These are phyloP conservation scores for Oncorhynchus nerka DNA, from an alignment of 2,113 vertebrate species.

Conservation along the genomic window DNA sequence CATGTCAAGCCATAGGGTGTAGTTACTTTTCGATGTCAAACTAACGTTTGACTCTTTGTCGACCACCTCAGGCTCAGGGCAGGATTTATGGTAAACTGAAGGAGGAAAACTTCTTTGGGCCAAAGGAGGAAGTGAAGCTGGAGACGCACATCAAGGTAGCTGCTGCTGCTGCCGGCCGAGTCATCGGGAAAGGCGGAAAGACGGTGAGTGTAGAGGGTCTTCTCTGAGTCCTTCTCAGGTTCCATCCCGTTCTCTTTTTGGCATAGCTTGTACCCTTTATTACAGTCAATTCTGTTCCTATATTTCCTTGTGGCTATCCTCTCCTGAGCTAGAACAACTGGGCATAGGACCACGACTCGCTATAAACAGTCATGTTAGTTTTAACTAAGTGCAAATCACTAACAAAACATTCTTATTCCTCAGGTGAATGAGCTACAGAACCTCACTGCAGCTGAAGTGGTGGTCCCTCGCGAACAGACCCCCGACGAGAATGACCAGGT, in stretches of 20 bases:
- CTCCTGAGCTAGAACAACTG: no score
- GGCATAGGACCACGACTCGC: no score
- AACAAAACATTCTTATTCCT: no score
- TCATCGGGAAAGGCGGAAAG: conserved; percentile 94
- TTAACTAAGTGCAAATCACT: no score
- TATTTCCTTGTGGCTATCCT: neutral
- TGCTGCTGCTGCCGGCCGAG: conserved; percentile 85
- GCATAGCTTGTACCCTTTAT: neutral
- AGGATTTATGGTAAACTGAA: conserved; percentile 94
- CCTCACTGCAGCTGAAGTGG: conserved; percentile 92
- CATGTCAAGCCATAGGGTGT: neutral
- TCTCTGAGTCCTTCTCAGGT: no score
- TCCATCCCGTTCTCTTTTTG: no score
- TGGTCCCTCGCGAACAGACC: conserved; percentile 91
- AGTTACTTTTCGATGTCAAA: no score
- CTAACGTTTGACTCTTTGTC: neutral
- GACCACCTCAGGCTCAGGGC: conserved; percentile 81
- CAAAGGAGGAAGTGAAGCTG: conserved; percentile 93
- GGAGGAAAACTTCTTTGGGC: conserved; percentile 93
- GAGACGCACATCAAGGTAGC: conserved; percentile 93
- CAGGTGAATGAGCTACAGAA: conserved; percentile 96
- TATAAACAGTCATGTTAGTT: no score
- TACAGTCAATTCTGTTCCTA: no score
- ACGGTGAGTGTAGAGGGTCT: conserved; percentile 75
- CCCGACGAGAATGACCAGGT: conserved; percentile 94